Base-by-base conservation (phyloP, 1,140 invertebrate genomes). In the Drosophila chauvacae region DNA sequence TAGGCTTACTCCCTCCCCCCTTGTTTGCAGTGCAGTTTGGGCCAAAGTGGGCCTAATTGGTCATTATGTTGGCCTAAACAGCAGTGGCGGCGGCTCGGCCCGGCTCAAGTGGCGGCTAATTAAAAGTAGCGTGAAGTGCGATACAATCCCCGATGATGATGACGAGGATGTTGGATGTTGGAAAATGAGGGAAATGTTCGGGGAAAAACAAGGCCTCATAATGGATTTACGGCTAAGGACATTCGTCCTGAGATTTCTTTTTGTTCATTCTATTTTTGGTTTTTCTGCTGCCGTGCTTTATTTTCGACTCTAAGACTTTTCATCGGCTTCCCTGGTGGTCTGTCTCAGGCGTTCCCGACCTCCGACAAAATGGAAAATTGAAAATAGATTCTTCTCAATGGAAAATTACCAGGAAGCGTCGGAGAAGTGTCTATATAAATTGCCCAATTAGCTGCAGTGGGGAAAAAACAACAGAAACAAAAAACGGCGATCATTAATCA, bases 111-210 rank as follows among this genome's bases (percentile, higher is more conserved):
- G 77, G 60, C 50, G 83, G 79, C 83, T 87, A 88, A 87, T 87
- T 88, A 87, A 87, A 88, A 80, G 80, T 80, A 78, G 80, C 80
- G 71, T 80, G 68, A 88, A 87, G 86, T 80, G 80, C 72, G 79
- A 60, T 58, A 42, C 53, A 64, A 60, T 64, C 37, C 37, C 14
- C 26, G 37, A 33, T 30, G 50, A 56, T 28, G 41, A 44, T 18
- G n/a, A 18, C 30, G 48, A 18, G 16, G 47, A 18, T 23, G 23
- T 23, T 23, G 14, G 59, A 37, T 56, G 33, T n/a, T 39, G 53
- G 53, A 56, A 56, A 56, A 56, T 26, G 35, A 23, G 51, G 51
- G 20, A 23, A 37, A 23, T 23, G 16, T 56, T 39, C 30, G 20
- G 20, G 30, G 7, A 26, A 59, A 20, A 39, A 62, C 51, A 33